These are phyloP conservation scores for Carcharodon carcharias DNA, from an alignment of 2,797 vertebrate species.

Conservation along the genomic window DNA sequence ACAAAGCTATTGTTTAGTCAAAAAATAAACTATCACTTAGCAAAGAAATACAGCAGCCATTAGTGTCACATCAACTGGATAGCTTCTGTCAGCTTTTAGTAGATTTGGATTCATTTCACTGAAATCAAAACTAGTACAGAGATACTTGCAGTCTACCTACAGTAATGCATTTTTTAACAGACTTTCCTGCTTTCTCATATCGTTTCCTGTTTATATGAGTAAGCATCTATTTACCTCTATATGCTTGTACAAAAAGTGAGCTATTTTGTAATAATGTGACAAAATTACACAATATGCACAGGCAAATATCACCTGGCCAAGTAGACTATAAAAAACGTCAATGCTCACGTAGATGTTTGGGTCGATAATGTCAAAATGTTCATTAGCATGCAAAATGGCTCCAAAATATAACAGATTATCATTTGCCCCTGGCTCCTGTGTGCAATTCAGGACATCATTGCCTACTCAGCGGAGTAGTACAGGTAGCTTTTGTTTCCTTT, in stretches of 20 bases:
- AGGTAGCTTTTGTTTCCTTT: background rate
- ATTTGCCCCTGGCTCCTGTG: background rate
- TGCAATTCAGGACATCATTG: background rate
- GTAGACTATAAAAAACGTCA: background rate
- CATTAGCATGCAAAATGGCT: background rate
- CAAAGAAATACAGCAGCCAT: background rate
- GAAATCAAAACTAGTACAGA: background rate
- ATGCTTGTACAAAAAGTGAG: background rate
- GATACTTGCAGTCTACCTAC: background rate
- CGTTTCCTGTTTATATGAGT: background rate
- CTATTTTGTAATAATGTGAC: background rate
- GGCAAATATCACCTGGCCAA: background rate
- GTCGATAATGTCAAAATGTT: background rate
- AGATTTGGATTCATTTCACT: slow-evolving; percentile 1
- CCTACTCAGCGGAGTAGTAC: no score
- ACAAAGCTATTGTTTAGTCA: background rate
- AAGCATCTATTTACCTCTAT: background rate
- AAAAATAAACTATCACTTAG: slow-evolving; percentile 1
- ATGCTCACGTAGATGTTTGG: background rate
- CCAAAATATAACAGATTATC: background rate
- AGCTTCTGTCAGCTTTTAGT: background rate
- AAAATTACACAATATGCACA: background rate
- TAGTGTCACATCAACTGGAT: background rate
- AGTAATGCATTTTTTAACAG: slow-evolving; percentile 1
- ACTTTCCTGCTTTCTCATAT: background rate